Percentiles rank a stretch among this genome's conserved stretches.
These are phyloP conservation scores for Todus mexicanus DNA, from an alignment of 2,797 vertebrate genomes.

Conservation along the genomic window DNA sequence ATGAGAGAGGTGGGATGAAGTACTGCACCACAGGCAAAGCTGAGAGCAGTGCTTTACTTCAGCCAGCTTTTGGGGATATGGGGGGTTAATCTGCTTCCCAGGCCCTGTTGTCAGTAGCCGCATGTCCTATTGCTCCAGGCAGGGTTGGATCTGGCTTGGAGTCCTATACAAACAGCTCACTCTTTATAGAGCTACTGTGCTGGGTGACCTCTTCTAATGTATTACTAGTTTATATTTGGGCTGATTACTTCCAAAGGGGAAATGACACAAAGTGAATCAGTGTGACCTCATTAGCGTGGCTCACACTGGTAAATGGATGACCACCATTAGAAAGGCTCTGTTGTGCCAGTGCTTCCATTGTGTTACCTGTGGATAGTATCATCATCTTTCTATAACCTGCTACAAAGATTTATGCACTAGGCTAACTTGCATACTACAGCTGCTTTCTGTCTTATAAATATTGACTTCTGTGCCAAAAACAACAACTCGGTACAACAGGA, in stretches of 20 bases:
- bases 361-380: constrained; percentile 55
- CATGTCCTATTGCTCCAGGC: neutral
- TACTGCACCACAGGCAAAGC: neutral
- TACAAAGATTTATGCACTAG: constrained; percentile 61
- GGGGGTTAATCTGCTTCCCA: constrained; percentile 57
- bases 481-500: constrained; percentile 42
- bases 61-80: neutral
- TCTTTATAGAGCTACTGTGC: constrained; percentile 33
- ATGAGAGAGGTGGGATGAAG: neutral
- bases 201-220: constrained; percentile 64
- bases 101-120: constrained; percentile 23
- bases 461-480: constrained; percentile 55
- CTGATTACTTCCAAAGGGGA: constrained; percentile 61
- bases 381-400: constrained; percentile 31
- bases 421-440: constrained; percentile 36
- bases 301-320: constrained; percentile 63
- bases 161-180: constrained; percentile 44
- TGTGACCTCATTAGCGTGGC: constrained; percentile 67
- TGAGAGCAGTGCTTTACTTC: neutral
- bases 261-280: constrained; percentile 57
- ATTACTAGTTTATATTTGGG: constrained; percentile 51
- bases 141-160: constrained; percentile 47
- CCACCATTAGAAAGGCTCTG: constrained; percentile 56
- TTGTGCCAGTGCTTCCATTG: constrained; percentile 41
- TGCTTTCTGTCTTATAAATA: constrained; percentile 63